Percentiles rank a stretch among this genome's conserved stretches.
phyloP scores from a whole-genome alignment of 2,113 vertebrate species.

The Periophthalmodon schlosseri region DNA sequence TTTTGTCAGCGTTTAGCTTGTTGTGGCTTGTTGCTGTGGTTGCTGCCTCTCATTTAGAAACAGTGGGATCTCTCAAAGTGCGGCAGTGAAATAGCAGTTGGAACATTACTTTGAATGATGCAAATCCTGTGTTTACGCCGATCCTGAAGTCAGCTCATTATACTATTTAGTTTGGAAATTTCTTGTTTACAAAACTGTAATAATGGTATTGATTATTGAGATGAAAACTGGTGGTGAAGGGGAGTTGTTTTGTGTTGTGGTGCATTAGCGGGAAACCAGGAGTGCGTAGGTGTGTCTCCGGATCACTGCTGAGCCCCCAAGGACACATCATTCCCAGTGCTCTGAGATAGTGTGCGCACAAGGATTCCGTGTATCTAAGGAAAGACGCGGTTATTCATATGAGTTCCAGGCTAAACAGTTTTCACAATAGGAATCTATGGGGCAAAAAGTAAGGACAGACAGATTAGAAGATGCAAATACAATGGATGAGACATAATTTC shows the following conservation, averaged over 20 bases:
- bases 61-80: background rate
- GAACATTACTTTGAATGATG: slow-evolving; percentile 12
- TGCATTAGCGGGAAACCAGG: slow-evolving; percentile 14
- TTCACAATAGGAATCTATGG: background rate
- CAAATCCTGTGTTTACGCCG: slow-evolving; percentile 17
- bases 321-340: slow-evolving; percentile 54
- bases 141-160: slow-evolving; percentile 3
- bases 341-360: slow-evolving; percentile 50
- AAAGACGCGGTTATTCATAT: background rate
- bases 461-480: background rate
- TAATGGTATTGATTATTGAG: slow-evolving; percentile 25
- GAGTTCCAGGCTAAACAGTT: background rate
- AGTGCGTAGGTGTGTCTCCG: slow-evolving; percentile 29
- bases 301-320: slow-evolving; percentile 38
- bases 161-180: slow-evolving; percentile 1
- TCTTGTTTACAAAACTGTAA: slow-evolving; percentile 8
- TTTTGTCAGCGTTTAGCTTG: slow-evolving; percentile 41
- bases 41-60: slow-evolving; percentile 16
- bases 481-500: no score
- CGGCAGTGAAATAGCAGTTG: background rate
- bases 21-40: slow-evolving; percentile 36
- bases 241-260: slow-evolving; percentile 6
- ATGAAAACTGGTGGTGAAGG: background rate
- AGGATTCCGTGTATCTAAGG: background rate
- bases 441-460: background rate